Percentiles rank a stretch among this genome's conserved stretches.
These are phyloP conservation scores for Orius insidiosus DNA, from an alignment of 1,140 invertebrate species.

Conservation along the genomic window DNA sequence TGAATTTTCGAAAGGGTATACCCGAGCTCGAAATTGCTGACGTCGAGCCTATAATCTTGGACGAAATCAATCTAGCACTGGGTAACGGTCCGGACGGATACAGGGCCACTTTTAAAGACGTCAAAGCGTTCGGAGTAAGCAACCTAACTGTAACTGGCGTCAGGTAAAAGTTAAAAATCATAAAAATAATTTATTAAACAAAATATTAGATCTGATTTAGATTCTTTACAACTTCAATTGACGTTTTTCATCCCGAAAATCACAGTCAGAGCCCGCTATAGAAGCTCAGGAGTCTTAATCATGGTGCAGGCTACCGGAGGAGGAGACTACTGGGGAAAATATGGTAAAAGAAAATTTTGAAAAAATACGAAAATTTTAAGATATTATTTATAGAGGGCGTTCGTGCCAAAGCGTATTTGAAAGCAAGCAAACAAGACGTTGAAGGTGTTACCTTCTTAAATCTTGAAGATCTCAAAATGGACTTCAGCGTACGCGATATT, in stretches of 20 bases:
- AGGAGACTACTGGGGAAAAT: slow-evolving; percentile 72
- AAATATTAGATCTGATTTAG: slow-evolving; percentile 50
- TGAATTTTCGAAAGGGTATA: slow-evolving; percentile 38
- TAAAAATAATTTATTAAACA: too few relatives aligned
- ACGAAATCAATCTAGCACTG: slow-evolving; percentile 59
- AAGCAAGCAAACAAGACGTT: slow-evolving; percentile 39
- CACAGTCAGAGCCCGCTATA: slow-evolving; percentile 50
- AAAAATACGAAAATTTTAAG: not conserved
- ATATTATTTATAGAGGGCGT: slow-evolving; percentile 46
- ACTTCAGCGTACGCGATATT: slow-evolving; percentile 60
- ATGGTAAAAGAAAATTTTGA: slow-evolving; percentile 31
- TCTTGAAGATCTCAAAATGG: slow-evolving; percentile 57
- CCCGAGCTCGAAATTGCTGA: slow-evolving; percentile 10
- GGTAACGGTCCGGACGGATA: slow-evolving; percentile 60
- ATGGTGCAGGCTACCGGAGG: slow-evolving; percentile 60
- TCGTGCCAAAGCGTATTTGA: slow-evolving; percentile 65
- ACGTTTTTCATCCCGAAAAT: slow-evolving; percentile 59
- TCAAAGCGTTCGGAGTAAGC: slow-evolving; percentile 58
- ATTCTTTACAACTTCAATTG: slow-evolving; percentile 59
- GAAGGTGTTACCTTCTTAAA: slow-evolving; percentile 42
- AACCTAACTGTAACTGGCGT: slow-evolving; percentile 55
- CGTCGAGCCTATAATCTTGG: slow-evolving; percentile 54
- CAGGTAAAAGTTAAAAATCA: slow-evolving; percentile 30
- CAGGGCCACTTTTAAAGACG: slow-evolving; percentile 54
- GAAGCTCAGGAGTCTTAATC: slow-evolving; percentile 56